Conservation (phyloP, 2,888 invertebrate species). For the Pandemis corylana region DNA sequence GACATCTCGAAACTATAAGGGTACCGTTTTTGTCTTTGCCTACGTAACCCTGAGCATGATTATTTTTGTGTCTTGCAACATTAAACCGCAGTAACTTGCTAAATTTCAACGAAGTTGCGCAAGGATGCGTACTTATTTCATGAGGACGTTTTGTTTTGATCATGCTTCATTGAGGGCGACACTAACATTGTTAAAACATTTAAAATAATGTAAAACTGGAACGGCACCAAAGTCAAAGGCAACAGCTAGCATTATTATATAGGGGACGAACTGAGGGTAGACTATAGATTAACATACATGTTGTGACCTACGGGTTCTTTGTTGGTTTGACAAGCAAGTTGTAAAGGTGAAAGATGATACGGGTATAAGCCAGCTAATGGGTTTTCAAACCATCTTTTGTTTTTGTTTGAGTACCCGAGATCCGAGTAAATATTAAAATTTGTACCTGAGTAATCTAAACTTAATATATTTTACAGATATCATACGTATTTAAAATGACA, state of each 20-base stretch:
- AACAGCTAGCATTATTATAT: too few species aligned
- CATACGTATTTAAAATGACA: not conserved
- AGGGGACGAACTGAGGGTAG: not conserved
- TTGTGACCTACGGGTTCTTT: not conserved
- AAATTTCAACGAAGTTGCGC: slow-evolving; percentile 28
- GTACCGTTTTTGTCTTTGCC: too few species aligned
- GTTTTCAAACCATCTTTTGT: not conserved
- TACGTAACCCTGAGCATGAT: not conserved
- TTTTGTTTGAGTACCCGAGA: not conserved
- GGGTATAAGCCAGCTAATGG: not conserved
- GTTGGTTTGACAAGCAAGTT: not conserved
- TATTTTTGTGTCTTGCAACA: slow-evolving; percentile 28
- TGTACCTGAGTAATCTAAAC: not conserved
- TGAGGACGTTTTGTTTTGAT: not conserved
- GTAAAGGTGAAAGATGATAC: not conserved
- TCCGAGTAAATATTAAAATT: not conserved
- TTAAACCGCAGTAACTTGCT: slow-evolving; percentile 21
- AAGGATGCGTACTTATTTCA: slow-evolving; percentile 22
- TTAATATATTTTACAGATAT: too few species aligned
- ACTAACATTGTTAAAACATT: too few species aligned
- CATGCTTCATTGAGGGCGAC: too few species aligned
- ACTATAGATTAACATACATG: not conserved
- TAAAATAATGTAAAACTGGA: too few species aligned
- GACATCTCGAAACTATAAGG: too few species aligned
- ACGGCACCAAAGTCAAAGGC: too few species aligned